Percentiles rank a stretch among this genome's conserved stretches.
Evolutionary conservation across 2,797 vertebrate species (phyloP).

Genomic region (Catostomus latipinnis): DNA sequence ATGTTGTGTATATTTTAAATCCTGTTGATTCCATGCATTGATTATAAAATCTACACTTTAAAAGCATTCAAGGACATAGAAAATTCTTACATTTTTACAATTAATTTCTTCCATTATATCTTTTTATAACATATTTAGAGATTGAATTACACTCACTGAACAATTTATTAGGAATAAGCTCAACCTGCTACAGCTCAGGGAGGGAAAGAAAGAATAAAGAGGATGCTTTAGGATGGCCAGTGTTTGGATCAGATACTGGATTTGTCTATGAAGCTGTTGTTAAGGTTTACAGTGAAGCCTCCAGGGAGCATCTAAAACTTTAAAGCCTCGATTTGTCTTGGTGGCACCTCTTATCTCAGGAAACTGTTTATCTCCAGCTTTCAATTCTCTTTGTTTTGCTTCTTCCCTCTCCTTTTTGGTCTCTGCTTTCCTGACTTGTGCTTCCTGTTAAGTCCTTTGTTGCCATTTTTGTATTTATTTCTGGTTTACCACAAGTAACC

Average conservation of each 20-base stretch:
- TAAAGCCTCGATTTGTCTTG: conserved; percentile 92
- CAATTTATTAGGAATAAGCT: too few relatives aligned
- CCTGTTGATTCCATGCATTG: conserved; percentile 19
- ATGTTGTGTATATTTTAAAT: conserved; percentile 24
- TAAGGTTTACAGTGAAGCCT: conserved; percentile 82
- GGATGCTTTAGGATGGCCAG: conserved; percentile 73
- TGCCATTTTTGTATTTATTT: conserved; percentile 12
- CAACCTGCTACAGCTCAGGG: too few relatives aligned
- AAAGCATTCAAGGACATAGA: not conserved
- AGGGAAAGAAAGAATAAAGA: not conserved
- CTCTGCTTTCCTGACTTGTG: too few relatives aligned
- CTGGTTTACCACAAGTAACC: not conserved
- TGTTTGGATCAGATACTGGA: conserved; percentile 79
- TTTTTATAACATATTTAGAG: not conserved
- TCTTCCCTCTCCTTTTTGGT: conserved; percentile 29
- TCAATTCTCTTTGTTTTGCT: conserved; percentile 66
- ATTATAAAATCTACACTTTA: not conserved
- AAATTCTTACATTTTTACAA: not conserved
- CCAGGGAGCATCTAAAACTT: conserved; percentile 85
- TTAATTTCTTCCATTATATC: not conserved
- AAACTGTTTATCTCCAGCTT: conserved; percentile 89
- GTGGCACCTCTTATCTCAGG: conserved; percentile 91
- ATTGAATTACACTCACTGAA: not conserved
- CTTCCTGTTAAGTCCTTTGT: not conserved
- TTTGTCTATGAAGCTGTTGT: conserved; percentile 83